Evolutionary conservation across 2,797 vertebrate genomes (phyloP).

Genomic region (Podargus strigoides): DNA sequence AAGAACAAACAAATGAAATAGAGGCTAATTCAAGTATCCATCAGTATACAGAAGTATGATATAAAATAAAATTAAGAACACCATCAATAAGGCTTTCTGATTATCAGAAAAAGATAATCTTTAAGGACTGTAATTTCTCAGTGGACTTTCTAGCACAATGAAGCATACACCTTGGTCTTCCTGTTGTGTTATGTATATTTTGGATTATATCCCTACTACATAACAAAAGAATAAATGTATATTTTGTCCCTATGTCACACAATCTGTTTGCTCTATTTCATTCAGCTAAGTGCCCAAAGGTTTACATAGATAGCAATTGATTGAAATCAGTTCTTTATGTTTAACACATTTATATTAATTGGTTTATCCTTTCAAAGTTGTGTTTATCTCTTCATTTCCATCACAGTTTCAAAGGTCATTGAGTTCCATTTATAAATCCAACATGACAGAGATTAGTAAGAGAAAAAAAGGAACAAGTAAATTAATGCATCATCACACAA

Average conservation of each 20-base stretch:
- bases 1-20: background rate
- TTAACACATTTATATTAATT: conserved; percentile 98
- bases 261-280: conserved; percentile 36
- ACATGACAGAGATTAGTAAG: conserved; percentile 96
- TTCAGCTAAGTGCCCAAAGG: conserved; percentile 57
- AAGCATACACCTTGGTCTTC: background rate
- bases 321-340: conserved; percentile 80
- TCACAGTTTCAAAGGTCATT: conserved; percentile 96
- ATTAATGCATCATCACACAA: conserved; percentile 88
- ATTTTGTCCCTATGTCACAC: conserved; percentile 9
- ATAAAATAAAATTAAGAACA: background rate
- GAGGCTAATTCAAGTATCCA: background rate
- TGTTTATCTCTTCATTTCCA: conserved; percentile 97
- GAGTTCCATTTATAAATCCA: conserved; percentile 94
- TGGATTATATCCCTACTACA: background rate
- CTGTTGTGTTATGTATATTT: background rate
- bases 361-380: conserved; percentile 99
- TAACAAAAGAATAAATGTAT: conserved; percentile 3
- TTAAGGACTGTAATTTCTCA: background rate
- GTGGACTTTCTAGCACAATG: background rate
- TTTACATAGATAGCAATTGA: conserved; percentile 72
- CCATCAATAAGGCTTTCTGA: background rate
- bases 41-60: background rate
- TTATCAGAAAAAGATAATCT: background rate
- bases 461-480: conserved; percentile 86